Evolutionary conservation across 2,113 vertebrate genomes (phyloP).

Genomic region (Paradisaea rubra): DNA sequence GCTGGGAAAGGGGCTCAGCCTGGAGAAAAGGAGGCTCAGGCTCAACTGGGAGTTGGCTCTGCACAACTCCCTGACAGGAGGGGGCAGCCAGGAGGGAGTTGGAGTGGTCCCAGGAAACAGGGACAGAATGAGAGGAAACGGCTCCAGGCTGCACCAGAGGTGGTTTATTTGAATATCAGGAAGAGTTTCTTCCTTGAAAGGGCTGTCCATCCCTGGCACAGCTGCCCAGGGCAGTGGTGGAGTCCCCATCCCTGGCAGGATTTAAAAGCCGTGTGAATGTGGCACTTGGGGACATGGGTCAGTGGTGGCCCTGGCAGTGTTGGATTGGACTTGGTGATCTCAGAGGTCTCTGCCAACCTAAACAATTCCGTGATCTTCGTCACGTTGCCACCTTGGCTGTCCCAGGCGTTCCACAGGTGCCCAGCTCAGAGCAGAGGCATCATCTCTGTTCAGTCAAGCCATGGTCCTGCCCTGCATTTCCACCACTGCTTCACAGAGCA

Average conservation of each 20-base stretch:
- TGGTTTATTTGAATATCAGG: neutral
- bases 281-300: neutral
- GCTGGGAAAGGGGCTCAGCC: neutral
- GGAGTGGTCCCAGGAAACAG: neutral
- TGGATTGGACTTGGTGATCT: neutral
- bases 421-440: fast-evolving
- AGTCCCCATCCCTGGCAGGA: neutral
- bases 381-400: neutral
- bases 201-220: neutral
- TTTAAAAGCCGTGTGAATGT: neutral
- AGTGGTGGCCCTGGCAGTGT: neutral
- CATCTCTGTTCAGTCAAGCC: neutral
- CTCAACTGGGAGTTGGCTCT: neutral
- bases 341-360: neutral
- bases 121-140: neutral
- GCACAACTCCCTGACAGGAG: neutral
- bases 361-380: neutral
- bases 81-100: fast-evolving
- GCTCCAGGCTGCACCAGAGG: fast-evolving
- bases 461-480: neutral
- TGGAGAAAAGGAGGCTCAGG: neutral
- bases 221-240: neutral
- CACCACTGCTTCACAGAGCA: neutral
- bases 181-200: neutral
- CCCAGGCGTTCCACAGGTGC: no score